phyloP scores from a whole-genome alignment of 2,888 invertebrate species.

The Nymphalis polychloros region DNA sequence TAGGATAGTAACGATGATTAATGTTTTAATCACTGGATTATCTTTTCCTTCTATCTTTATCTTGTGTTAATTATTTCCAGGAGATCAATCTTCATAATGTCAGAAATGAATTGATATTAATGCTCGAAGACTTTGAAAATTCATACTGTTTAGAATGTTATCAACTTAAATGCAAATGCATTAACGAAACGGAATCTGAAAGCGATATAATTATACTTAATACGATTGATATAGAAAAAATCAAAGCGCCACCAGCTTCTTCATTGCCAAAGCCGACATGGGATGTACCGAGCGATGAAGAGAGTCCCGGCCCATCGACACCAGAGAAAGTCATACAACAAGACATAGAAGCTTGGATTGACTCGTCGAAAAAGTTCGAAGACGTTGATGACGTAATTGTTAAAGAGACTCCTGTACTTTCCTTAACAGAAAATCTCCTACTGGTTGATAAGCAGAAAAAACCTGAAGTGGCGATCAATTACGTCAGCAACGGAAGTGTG shows the following conservation, averaged over 20 bases:
- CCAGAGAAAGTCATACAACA: slow-evolving; percentile 23
- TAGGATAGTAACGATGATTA: no score
- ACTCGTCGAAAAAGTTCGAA: slow-evolving; percentile 19
- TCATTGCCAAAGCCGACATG: slow-evolving; percentile 24
- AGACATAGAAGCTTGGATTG: slow-evolving; percentile 39
- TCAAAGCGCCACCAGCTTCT: slow-evolving; percentile 26
- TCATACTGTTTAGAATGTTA: slow-evolving; percentile 47
- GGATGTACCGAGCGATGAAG: slow-evolving; percentile 11
- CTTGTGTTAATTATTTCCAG: slow-evolving; percentile 40
- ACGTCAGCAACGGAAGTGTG: slow-evolving; percentile 13
- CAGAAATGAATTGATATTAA: slow-evolving; percentile 45
- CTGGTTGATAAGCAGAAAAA: slow-evolving; percentile 11
- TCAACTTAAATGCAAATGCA: slow-evolving; percentile 46
- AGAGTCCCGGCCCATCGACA: slow-evolving; percentile 18
- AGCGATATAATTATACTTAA: slow-evolving; percentile 7
- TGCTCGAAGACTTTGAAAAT: slow-evolving; percentile 46
- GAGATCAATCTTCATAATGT: slow-evolving; percentile 50
- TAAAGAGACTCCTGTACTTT: not conserved
- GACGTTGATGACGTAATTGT: slow-evolving; percentile 5
- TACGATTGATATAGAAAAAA: not conserved
- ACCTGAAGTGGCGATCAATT: slow-evolving; percentile 9
- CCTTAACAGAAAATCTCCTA: not conserved
- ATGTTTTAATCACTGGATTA: no score
- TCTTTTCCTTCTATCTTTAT: not conserved
- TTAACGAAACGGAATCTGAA: slow-evolving; percentile 16